Conservation (phyloP, 2,113 vertebrate genomes). For the Gasterosteus aculeatus region DNA sequence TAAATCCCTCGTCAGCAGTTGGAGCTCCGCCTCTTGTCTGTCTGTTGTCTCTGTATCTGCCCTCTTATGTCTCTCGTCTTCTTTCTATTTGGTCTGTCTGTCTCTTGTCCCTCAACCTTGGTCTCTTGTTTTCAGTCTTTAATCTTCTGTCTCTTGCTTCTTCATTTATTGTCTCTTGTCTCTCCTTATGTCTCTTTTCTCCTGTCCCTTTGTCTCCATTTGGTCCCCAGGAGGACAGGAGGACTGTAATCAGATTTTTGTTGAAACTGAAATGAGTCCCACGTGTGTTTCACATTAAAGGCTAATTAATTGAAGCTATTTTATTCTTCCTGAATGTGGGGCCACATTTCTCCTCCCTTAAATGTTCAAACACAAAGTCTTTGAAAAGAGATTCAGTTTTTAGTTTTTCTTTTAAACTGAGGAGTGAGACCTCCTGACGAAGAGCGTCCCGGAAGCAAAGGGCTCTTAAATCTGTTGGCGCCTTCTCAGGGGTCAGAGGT, state of each 20-base stretch:
- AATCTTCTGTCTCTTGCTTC: no score
- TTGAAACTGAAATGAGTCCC: background rate
- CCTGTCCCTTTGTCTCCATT: background rate
- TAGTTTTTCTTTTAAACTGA: background rate
- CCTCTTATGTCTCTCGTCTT: no score
- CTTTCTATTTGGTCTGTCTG: no score
- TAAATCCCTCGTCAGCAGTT: no score
- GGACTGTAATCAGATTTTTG: no score
- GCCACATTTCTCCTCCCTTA: background rate
- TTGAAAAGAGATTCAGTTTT: background rate
- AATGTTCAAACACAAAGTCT: background rate
- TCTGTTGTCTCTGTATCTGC: no score
- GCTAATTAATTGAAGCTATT: background rate
- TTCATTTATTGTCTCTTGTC: no score
- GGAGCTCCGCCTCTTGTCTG: no score
- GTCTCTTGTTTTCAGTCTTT: no score
- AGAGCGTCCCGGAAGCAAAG: slow-evolving; percentile 40
- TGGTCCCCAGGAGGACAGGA: no score
- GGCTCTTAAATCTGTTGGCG: slow-evolving; percentile 63
- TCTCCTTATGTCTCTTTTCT: no score
- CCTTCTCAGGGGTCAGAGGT: slow-evolving; percentile 53
- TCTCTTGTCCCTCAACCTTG: background rate
- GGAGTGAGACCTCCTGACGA: background rate
- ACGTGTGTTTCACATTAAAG: background rate
- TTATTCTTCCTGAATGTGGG: background rate